Conservation (phyloP, 2,113 vertebrate species). For the Pteruthius melanotis region DNA sequence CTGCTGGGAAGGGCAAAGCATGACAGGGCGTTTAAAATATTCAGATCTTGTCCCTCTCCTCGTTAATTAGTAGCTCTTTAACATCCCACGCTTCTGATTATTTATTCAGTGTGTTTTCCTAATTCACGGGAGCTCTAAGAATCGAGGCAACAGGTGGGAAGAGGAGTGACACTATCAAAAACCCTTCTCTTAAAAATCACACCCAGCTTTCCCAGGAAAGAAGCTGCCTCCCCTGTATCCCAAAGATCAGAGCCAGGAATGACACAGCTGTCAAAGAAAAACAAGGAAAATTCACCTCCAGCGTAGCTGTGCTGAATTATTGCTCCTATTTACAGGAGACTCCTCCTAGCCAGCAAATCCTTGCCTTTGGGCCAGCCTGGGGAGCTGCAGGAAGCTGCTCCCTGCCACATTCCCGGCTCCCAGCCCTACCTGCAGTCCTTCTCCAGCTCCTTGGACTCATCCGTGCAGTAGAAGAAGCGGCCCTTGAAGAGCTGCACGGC, state of each 20-base stretch:
- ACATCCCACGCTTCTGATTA: background rate
- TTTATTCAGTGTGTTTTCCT: background rate
- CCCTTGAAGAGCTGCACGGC: constrained; percentile 98
- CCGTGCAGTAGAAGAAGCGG: constrained; percentile 95
- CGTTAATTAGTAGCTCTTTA: background rate
- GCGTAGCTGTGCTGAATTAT: background rate
- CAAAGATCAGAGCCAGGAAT: background rate
- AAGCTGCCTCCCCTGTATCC: background rate
- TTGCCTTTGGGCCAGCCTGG: background rate
- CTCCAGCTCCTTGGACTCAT: constrained; percentile 92
- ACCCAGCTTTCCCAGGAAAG: background rate
- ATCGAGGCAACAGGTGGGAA: background rate
- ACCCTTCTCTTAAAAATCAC: background rate
- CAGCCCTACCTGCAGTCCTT: constrained; percentile 89
- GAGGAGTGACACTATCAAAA: background rate
- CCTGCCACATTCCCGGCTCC: background rate
- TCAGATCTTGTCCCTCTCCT: background rate
- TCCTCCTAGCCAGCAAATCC: background rate
- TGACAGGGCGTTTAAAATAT: background rate
- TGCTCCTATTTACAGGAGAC: background rate
- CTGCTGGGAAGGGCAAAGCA: background rate
- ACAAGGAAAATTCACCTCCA: background rate
- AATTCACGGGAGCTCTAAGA: background rate
- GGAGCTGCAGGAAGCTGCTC: background rate
- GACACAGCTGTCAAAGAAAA: background rate